Conservation (phyloP, 2,797 vertebrate genomes). For the Rhincodon typus region DNA sequence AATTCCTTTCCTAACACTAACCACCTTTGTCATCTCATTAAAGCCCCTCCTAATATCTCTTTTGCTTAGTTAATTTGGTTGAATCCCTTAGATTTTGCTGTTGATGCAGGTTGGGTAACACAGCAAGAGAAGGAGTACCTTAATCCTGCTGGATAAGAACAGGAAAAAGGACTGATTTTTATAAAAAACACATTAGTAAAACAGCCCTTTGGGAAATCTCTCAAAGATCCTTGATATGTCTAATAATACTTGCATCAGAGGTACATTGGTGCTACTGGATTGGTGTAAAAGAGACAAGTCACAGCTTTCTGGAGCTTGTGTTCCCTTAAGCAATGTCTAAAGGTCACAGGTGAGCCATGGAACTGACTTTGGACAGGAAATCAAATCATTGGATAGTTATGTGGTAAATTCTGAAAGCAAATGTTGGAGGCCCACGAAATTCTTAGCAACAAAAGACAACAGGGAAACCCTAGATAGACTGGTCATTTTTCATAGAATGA, state of each 20-base stretch:
- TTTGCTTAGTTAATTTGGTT: neutral
- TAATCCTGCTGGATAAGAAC: neutral
- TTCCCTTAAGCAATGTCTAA: neutral
- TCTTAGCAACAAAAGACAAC: neutral
- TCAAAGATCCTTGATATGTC: neutral
- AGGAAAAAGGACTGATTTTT: neutral
- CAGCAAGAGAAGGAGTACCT: neutral
- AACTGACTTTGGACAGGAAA: neutral
- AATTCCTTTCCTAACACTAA: neutral
- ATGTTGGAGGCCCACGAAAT: neutral
- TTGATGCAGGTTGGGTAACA: neutral
- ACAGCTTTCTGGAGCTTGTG: neutral
- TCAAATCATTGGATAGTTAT: neutral
- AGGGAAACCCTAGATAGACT: neutral
- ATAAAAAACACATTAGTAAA: neutral
- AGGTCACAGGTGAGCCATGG: too few relatives aligned
- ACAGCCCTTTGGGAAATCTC: neutral
- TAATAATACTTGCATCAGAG: too few relatives aligned
- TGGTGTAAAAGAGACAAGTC: neutral
- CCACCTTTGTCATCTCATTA: neutral
- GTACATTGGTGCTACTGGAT: neutral
- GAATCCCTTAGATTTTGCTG: neutral
- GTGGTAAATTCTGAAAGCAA: neutral
- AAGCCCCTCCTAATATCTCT: neutral
- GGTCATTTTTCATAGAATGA: neutral